Conservation (phyloP, 2,888 invertebrate species). For the Cotesia congregata region DNA sequence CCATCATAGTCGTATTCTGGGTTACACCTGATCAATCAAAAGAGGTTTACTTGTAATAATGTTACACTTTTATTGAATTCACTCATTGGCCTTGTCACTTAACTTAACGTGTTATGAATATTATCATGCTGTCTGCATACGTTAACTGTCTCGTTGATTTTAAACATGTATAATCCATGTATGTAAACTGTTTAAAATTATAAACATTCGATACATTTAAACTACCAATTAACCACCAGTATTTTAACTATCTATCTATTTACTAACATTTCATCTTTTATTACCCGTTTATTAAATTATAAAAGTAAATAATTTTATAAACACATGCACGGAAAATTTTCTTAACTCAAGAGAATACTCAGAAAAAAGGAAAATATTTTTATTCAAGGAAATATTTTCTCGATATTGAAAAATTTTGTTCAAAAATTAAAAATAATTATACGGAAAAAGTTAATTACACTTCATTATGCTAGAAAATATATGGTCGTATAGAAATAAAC, state of each 20-base stretch:
- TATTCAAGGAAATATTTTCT: neutral
- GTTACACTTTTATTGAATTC: constrained; percentile 20
- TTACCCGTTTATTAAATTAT: too few species aligned
- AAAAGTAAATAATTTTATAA: neutral
- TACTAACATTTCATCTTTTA: too few species aligned
- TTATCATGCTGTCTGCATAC: constrained; percentile 15
- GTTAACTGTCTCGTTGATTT: neutral
- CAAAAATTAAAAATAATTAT: too few species aligned
- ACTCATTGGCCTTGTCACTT: constrained; percentile 37
- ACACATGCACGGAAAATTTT: neutral
- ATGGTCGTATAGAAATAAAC: too few species aligned
- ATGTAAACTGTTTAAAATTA: neutral
- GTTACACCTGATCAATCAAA: constrained; percentile 41
- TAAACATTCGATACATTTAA: neutral
- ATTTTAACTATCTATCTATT: neutral
- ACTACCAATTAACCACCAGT: neutral
- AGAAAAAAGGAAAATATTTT: neutral
- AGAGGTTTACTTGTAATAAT: constrained; percentile 17
- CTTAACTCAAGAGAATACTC: neutral
- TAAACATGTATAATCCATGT: neutral
- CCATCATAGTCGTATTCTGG: constrained; percentile 24
- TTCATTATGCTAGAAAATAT: too few species aligned
- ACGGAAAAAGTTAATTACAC: too few species aligned
- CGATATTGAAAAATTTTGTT: neutral
- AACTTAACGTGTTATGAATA: constrained; percentile 14